Evolutionary conservation across 2,113 vertebrate species (phyloP).

Genomic region (Proteles cristata): DNA sequence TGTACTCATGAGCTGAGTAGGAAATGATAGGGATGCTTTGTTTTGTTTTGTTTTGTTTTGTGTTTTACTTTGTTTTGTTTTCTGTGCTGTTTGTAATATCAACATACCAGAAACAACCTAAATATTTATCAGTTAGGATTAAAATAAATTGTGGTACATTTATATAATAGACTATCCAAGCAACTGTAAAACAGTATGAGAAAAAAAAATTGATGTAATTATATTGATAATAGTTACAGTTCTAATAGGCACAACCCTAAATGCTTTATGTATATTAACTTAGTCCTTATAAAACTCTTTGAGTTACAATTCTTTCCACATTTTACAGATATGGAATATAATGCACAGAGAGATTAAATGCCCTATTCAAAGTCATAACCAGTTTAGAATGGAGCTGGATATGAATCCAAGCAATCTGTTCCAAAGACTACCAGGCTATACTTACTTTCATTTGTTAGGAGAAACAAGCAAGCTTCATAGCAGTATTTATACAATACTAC

Average conservation of each 20-base stretch:
- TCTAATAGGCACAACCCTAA: slow-evolving; percentile 24
- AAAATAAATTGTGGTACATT: neutral
- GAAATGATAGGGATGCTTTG: neutral
- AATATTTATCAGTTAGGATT: neutral
- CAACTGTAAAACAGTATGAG: slow-evolving; percentile 8
- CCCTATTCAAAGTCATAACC: neutral
- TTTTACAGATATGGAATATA: neutral
- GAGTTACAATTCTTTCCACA: neutral
- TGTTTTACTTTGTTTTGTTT: neutral
- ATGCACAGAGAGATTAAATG: neutral
- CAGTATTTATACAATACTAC: neutral
- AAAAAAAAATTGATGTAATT: neutral
- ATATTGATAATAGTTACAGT: neutral
- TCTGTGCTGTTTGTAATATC: neutral
- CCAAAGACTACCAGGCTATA: neutral
- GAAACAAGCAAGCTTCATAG: neutral
- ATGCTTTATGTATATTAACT: neutral
- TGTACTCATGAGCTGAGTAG: neutral
- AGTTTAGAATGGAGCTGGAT: neutral
- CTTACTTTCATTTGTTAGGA: neutral
- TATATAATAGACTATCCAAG: neutral
- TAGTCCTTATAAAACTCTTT: neutral
- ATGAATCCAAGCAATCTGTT: neutral
- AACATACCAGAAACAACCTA: neutral
- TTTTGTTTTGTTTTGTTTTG: neutral